Evolutionary conservation across 2,797 vertebrate genomes (phyloP), one percentile per base, ranked within the genome.

Genomic region (Sardinella longiceps): DNA sequence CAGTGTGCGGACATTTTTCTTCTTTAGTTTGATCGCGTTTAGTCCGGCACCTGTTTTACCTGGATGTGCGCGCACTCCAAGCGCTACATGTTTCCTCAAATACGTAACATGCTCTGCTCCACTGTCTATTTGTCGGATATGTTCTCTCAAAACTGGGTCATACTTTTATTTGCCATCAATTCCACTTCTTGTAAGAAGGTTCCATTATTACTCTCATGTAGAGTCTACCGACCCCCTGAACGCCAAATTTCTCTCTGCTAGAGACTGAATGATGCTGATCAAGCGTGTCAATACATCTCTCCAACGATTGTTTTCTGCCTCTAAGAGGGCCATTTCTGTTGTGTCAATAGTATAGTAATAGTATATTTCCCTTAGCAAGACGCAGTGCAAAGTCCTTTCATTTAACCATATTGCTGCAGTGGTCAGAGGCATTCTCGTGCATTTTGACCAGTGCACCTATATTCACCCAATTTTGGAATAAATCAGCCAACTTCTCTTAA

Each of bases 161-260:
- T 81, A 86, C 70, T 83, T 88, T 5, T n/a, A n/a, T n/a, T n/a
- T n/a, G 88, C 70, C 2, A 87, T 25, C 1, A 87, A 82, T 80
- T 88, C 86, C 30, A 85, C 87, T 46, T 88, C 82, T 90, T 89
- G 89, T 5, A 90, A 28, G 30, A 87, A 85, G 66, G 66, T 85
- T 5, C 86, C 86, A 84, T 87, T 87, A 66, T 88, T 83, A 11
- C 0, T 43, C 7, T 3, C 43, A 43, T 43, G 43, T 7, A 43
- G 2, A 4, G 43, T 43, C 43, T 43, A 7, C 43, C 4, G 43
- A 43, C 7, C 43, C 43, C 43, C 84, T 85, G 9, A 85, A 10
- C 7, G 33, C 87, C 81, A 90, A 43, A 46, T 91, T 91, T 18
- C 81, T 85, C 23, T 89, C 84, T 80, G 88, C 84, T n/a, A 87